Evolutionary conservation across 2,113 vertebrate genomes (phyloP).

Genomic region (Xyrauchen texanus): DNA sequence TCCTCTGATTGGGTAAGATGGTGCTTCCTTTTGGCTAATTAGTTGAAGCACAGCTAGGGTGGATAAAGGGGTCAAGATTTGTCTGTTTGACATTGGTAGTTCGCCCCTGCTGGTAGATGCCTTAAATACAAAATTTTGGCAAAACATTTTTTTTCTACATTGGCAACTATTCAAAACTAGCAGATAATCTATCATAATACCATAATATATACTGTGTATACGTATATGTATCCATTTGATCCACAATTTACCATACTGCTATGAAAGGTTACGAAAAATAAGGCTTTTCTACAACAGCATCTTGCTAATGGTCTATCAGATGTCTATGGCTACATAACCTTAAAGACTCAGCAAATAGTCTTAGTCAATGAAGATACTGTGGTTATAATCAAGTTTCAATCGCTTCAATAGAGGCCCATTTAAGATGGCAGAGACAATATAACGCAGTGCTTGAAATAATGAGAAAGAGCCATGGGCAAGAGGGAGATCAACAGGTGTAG

Average conservation of each 20-base stretch:
- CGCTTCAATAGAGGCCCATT: slow-evolving; percentile 46
- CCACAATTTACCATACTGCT: too few species aligned
- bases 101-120: too few species aligned
- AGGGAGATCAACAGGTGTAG: background rate
- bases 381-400: slow-evolving; percentile 55
- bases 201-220: too few species aligned
- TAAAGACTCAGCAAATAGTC: slow-evolving; percentile 43
- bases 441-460: background rate
- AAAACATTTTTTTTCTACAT: too few species aligned
- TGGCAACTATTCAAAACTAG: too few species aligned
- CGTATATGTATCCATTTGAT: too few species aligned
- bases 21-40: background rate
- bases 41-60: background rate
- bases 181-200: too few species aligned
- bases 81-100: too few species aligned
- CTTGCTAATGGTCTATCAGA: slow-evolving; percentile 38
- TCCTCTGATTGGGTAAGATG: too few species aligned
- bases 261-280: slow-evolving; percentile 27
- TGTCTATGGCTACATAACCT: slow-evolving; percentile 38
- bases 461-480: background rate
- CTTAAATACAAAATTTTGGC: too few species aligned
- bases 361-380: slow-evolving; percentile 41
- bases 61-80: too few species aligned
- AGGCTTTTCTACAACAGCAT: background rate
- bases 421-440: slow-evolving; percentile 33